Conservation (phyloP, 2,797 vertebrate genomes). For the Balearica regulorum region DNA sequence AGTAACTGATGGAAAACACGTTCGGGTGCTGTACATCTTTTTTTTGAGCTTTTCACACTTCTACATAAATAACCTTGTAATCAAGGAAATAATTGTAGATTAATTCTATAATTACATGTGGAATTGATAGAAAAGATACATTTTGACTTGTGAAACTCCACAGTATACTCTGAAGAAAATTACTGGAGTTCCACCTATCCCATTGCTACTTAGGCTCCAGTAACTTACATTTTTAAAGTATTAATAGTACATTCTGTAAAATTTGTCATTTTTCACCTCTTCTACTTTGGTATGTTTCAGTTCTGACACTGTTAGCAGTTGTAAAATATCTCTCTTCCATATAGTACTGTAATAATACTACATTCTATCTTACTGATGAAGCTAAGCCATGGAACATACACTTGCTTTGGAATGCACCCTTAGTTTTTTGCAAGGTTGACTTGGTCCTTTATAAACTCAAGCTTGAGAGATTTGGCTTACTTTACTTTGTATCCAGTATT, state of each 20-base stretch:
- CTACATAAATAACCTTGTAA: not conserved
- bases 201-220: not conserved
- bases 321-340: not conserved
- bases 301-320: not conserved
- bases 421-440: not conserved
- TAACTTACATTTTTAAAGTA: not conserved
- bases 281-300: not conserved
- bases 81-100: not conserved
- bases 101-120: not conserved
- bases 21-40: not conserved
- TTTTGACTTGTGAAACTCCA: not conserved
- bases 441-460: not conserved
- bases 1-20: not conserved
- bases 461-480: not conserved
- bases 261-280: not conserved
- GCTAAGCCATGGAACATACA: not conserved
- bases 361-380: not conserved
- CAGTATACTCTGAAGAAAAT: not conserved
- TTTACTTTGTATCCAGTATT: not conserved
- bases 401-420: not conserved
- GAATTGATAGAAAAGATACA: not conserved
- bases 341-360: not conserved
- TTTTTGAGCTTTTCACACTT: not conserved
- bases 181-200: not conserved
- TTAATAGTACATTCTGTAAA: not conserved